Evolutionary conservation across 2,888 invertebrate species (phyloP).

Genomic region (Campoplex nolae): DNA sequence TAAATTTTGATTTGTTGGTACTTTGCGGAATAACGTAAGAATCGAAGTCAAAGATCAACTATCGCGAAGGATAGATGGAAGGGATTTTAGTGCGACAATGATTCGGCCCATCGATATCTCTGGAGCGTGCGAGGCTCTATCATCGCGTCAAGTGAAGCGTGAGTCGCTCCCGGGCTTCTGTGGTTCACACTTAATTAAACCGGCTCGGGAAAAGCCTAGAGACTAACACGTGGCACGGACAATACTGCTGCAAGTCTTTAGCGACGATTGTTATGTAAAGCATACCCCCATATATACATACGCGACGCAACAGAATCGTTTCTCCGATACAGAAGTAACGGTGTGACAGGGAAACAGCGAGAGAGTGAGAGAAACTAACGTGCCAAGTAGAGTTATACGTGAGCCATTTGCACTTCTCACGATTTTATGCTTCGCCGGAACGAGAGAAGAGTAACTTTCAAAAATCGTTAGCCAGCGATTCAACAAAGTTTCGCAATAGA

Average conservation of each 20-base stretch:
- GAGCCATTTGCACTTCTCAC: conserved; percentile 48
- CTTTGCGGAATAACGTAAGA: conserved; percentile 14
- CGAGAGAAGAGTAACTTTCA: conserved; percentile 66
- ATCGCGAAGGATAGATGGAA: background rate
- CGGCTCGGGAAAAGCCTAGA: conserved; percentile 80
- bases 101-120: conserved; percentile 65
- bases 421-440: conserved; percentile 40
- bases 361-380: conserved; percentile 41
- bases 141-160: conserved; percentile 84
- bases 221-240: conserved; percentile 83
- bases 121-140: conserved; percentile 76
- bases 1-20: background rate
- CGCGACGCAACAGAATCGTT: conserved; percentile 74
- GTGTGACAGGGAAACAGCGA: conserved; percentile 56
- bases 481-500: conserved; percentile 66
- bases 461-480: conserved; percentile 72
- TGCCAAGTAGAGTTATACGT: conserved; percentile 65
- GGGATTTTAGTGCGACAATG: conserved; percentile 45
- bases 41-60: conserved; percentile 23
- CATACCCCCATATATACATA: conserved; percentile 76
- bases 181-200: conserved; percentile 85
- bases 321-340: conserved; percentile 72
- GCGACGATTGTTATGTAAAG: conserved; percentile 84
- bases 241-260: conserved; percentile 84
- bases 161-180: conserved; percentile 81